phyloP scores from a whole-genome alignment of 2,113 vertebrate genomes.

The Barnardius zonarius region DNA sequence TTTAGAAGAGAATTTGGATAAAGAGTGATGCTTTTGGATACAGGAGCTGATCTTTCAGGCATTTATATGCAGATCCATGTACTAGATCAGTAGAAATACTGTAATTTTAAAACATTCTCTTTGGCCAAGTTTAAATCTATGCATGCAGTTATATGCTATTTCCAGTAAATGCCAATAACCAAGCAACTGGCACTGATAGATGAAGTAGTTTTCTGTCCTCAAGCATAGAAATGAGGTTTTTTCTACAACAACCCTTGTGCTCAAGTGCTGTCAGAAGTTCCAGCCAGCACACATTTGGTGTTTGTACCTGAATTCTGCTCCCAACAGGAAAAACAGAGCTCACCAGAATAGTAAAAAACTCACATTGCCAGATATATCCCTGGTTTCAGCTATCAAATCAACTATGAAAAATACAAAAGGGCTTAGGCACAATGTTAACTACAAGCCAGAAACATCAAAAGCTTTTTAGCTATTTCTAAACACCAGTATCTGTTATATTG shows the following conservation, averaged over 20 bases:
- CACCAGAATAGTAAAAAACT: background rate
- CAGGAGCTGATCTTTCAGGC: background rate
- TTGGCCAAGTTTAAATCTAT: background rate
- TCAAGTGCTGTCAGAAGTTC: background rate
- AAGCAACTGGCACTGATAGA: background rate
- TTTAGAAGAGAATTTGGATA: background rate
- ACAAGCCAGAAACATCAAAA: background rate
- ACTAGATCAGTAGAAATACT: background rate
- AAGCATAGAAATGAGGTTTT: background rate
- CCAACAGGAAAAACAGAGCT: background rate
- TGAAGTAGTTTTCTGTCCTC: background rate
- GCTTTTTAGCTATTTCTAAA: background rate
- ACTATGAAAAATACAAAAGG: background rate
- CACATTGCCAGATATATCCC: background rate
- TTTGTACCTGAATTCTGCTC: background rate
- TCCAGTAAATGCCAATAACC: background rate
- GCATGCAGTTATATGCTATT: background rate
- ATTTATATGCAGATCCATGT: background rate
- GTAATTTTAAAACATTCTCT: background rate
- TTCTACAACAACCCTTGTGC: background rate
- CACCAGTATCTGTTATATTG: background rate
- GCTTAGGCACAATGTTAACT: background rate
- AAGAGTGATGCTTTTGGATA: background rate
- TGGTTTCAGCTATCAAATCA: background rate
- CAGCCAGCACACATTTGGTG: background rate